A percentile compares a stretch with the other conserved stretches of the same genome.
Evolutionary conservation across 2,797 vertebrate genomes (phyloP).

Genomic region (Mycteria americana): DNA sequence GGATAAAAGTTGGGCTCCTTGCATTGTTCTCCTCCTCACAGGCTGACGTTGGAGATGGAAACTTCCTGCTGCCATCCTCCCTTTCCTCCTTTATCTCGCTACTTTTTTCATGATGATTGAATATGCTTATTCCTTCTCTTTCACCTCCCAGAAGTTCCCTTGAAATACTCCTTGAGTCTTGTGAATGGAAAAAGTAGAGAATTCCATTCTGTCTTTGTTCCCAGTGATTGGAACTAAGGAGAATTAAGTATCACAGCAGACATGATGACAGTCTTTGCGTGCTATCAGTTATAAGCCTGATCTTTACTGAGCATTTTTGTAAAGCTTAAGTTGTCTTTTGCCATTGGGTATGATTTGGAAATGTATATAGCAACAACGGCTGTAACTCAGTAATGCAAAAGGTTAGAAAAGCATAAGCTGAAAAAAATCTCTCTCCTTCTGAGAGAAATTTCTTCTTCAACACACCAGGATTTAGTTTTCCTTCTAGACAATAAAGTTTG

Average conservation of each 20-base stretch:
- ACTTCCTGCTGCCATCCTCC: background rate
- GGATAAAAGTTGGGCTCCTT: background rate
- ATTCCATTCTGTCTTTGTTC: background rate
- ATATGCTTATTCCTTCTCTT: background rate
- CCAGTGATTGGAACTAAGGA: background rate
- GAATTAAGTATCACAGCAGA: background rate
- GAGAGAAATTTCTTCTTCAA: background rate
- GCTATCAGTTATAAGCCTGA: background rate
- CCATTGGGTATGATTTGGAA: background rate
- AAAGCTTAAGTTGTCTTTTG: background rate
- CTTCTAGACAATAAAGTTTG: background rate
- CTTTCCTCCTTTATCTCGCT: background rate
- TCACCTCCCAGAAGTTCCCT: background rate
- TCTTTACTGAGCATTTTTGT: background rate
- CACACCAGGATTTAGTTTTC: background rate
- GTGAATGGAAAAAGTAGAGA: background rate
- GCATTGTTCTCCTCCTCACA: background rate
- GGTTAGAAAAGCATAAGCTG: background rate
- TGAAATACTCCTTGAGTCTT: background rate
- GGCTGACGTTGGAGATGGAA: background rate
- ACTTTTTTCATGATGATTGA: background rate
- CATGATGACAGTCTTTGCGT: background rate
- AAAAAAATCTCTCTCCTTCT: background rate
- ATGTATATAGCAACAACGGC: background rate
- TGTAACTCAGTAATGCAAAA: background rate